Conservation (phyloP, 64 coral and sea anemone species). For the Stylophora pistillata region DNA sequence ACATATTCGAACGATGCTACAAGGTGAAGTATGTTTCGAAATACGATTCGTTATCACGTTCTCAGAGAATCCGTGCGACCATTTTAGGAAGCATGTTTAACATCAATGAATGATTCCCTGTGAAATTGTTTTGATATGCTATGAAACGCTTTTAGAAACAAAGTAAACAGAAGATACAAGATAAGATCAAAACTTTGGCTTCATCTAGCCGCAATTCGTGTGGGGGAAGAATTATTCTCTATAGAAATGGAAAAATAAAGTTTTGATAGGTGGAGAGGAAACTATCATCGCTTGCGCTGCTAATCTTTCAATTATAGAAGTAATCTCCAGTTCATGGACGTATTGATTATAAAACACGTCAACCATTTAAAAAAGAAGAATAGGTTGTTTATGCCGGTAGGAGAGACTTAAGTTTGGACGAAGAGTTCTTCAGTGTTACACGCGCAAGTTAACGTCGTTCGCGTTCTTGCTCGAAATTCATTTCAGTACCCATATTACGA, state of each 20-base stretch:
- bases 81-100: neutral
- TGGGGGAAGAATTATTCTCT: neutral
- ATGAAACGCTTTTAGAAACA: conserved; percentile 19
- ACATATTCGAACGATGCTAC: neutral
- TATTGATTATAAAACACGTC: neutral
- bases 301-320: neutral
- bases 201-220: neutral
- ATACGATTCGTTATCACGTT: too few species aligned
- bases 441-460: neutral
- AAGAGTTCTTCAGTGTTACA: neutral
- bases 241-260: neutral
- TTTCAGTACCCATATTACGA: too few species aligned
- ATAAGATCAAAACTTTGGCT: neutral
- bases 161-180: conserved; percentile 23
- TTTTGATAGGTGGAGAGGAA: neutral
- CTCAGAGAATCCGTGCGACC: neutral
- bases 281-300: neutral
- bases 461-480: too few species aligned
- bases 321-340: neutral
- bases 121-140: conserved; percentile 8
- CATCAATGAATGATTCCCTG: neutral
- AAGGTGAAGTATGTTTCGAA: neutral
- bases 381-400: neutral
- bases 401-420: neutral
- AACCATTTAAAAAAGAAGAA: neutral